Base-by-base conservation (phyloP, 2,797 vertebrate species). In the Ctenosaura bakeri region DNA sequence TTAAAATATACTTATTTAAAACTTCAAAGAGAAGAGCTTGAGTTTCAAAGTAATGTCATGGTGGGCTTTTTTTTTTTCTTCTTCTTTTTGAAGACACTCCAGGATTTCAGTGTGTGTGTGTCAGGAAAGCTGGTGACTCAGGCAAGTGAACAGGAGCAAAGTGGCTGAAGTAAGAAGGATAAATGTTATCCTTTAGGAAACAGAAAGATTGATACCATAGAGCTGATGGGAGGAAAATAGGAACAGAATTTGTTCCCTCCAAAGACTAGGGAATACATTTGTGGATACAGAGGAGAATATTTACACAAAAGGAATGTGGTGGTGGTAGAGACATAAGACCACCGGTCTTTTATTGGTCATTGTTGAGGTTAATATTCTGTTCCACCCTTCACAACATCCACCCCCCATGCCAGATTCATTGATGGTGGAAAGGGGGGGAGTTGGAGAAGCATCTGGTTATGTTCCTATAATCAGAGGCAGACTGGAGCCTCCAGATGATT, bases 1-100 rank as follows among this genome's bases (percentile, higher is more conserved):
- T 66, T 66, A 54, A 88, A 76, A 90, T n/a, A 2, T 54, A 35
- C 24, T 87, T 87, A 26, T 89, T 90, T 84, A 93, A 93, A 87
- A 1, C 26, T 87, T 90, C 86, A 88, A 90, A 90, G 50, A 18
- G 80, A 87, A 5, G 7, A 83, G 90, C 8, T 32, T 79, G 0
- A 52, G 35, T 83, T 88, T 83, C 80, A 52, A 42, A 66, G 54
- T 90, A 86, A 82, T 92, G 80, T 42, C 80, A 54, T 71, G 22
- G 73, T 42, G 59, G 52, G 10, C 59, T 1, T 85, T 62, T 89
- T 85, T 29, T 50, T 85, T 85, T 35, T 83, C 3, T 3, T 3
- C 3, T 46, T 46, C 42, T 46, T 46, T 46, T 85, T 0, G 6
- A 85, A 42, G 69, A 86, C 71, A 78, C 13, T 59, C 32, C 46